A percentile compares a stretch with the other conserved stretches of the same genome.
Evolutionary conservation across 2,888 invertebrate genomes (phyloP).

Genomic region (Nebria brevicollis): DNA sequence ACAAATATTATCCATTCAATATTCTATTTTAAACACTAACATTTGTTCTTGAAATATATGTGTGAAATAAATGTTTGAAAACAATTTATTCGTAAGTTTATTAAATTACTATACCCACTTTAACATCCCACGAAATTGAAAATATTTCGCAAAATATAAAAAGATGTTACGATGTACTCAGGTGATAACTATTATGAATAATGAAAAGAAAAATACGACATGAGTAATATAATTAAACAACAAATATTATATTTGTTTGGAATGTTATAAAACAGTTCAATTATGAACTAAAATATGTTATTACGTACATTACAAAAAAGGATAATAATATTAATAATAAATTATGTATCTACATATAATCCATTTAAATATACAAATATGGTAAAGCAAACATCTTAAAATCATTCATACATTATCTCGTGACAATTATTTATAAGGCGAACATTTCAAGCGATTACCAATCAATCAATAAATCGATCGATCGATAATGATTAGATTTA

Average conservation of each 20-base stretch:
- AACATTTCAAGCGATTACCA: slow-evolving; percentile 11
- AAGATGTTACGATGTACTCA: background rate
- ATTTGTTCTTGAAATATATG: background rate
- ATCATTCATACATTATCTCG: slow-evolving; percentile 44
- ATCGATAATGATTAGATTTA: slow-evolving; percentile 20
- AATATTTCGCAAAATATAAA: background rate
- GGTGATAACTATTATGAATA: background rate
- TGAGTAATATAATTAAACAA: slow-evolving; percentile 52
- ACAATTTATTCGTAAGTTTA: no score
- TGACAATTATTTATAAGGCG: slow-evolving; percentile 32
- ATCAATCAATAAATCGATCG: slow-evolving; percentile 11
- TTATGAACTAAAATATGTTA: slow-evolving; percentile 59
- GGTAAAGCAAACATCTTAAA: slow-evolving; percentile 36
- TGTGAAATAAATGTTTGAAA: no score
- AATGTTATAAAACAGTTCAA: slow-evolving; percentile 59
- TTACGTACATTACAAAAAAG: slow-evolving; percentile 44
- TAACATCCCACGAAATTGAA: no score
- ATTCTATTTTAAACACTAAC: slow-evolving; percentile 53
- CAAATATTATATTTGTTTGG: slow-evolving; percentile 61
- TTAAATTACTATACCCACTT: no score
- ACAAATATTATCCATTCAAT: slow-evolving; percentile 60
- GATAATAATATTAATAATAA: slow-evolving; percentile 41
- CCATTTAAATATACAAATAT: slow-evolving; percentile 45
- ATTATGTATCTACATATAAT: slow-evolving; percentile 45
- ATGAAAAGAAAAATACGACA: slow-evolving; percentile 4